Evolutionary conservation across 2,888 invertebrate genomes (phyloP).

Genomic region (Germaria angustata): DNA sequence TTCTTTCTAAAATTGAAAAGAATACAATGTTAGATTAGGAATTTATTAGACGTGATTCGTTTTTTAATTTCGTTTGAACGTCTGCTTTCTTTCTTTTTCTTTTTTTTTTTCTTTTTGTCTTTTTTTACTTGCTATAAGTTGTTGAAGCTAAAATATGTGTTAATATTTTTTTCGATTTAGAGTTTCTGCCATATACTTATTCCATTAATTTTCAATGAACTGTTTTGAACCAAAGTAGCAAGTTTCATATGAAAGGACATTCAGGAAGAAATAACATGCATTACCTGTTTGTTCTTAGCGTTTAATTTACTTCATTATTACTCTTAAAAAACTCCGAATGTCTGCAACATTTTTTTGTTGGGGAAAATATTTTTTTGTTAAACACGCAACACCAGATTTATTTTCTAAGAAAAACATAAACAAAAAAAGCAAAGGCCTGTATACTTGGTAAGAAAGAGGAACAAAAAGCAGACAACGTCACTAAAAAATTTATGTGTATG

Average conservation of each 20-base stretch:
- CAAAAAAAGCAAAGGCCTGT: not conserved
- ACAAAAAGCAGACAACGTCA: conserved; percentile 35
- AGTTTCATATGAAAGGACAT: conserved; percentile 35
- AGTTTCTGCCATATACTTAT: too few species aligned
- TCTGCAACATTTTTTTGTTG: conserved; percentile 47
- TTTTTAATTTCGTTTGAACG: too few species aligned
- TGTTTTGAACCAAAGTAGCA: conserved; percentile 38
- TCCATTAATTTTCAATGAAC: conserved; percentile 4
- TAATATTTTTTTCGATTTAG: too few species aligned
- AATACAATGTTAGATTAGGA: too few species aligned
- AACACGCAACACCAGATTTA: conserved; percentile 9
- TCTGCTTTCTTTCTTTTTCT: too few species aligned
- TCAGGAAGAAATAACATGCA: conserved; percentile 15
- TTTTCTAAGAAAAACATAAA: not conserved
- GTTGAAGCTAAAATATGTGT: too few species aligned
- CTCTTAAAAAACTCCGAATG: conserved; percentile 23
- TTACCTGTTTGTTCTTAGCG: not conserved
- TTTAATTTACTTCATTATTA: not conserved
- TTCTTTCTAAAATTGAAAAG: too few species aligned
- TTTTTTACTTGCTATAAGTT: too few species aligned
- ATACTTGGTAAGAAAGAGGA: not conserved
- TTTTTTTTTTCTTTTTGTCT: too few species aligned
- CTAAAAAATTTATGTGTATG: not conserved
- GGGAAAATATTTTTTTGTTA: conserved; percentile 7
- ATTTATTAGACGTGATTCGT: too few species aligned